A percentile compares a stretch with the other conserved stretches of the same genome.
Evolutionary conservation across 2,797 vertebrate species (phyloP).

Genomic region (Limosa lapponica): DNA sequence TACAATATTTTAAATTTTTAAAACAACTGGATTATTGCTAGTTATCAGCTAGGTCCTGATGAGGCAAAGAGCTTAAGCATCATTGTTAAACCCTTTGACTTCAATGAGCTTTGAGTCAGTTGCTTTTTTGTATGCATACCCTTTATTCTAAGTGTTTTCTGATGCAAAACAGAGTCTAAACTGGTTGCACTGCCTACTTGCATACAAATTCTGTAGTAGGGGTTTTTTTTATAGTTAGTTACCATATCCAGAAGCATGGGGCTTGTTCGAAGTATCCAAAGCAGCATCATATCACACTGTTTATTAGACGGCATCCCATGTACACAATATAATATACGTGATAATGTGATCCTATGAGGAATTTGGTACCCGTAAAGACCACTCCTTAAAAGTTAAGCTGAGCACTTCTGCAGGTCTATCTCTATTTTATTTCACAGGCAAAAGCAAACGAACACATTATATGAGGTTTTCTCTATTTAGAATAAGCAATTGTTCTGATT

Average conservation of each 20-base stretch:
- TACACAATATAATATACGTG: neutral
- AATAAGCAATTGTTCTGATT: neutral
- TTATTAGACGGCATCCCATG: neutral
- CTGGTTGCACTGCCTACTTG: neutral
- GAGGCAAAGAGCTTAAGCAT: neutral
- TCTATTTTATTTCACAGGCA: neutral
- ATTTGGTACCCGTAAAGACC: neutral
- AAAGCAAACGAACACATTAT: neutral
- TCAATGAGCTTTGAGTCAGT: neutral
- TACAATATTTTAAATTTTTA: neutral
- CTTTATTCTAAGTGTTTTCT: constrained; percentile 45
- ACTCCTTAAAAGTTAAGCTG: neutral
- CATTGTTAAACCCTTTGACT: neutral
- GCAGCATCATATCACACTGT: neutral
- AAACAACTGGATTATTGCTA: neutral
- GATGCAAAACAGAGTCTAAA: constrained; percentile 42
- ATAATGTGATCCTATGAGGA: neutral
- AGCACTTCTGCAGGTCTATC: neutral
- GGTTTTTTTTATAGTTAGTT: neutral
- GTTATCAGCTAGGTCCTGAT: neutral
- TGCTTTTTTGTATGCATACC: neutral
- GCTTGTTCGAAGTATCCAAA: neutral
- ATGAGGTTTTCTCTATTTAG: neutral
- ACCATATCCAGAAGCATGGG: neutral
- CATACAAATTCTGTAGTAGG: constrained; percentile 6